phyloP scores from a whole-genome alignment of 2,888 invertebrate genomes.

The Andrena praecox region DNA sequence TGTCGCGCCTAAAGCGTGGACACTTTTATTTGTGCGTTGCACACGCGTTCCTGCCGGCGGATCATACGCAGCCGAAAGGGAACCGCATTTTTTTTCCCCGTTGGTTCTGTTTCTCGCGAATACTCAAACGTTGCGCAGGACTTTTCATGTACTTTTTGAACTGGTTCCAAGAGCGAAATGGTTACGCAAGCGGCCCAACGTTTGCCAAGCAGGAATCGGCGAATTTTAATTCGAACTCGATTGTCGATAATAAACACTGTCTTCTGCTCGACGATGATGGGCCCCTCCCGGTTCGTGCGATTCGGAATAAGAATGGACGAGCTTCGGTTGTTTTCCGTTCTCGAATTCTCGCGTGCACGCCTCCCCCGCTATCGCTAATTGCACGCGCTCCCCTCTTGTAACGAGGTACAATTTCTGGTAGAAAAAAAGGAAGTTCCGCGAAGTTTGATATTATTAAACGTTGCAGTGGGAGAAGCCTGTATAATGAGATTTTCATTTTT shows the following conservation, averaged over 20 bases:
- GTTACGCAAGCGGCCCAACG: slow-evolving; percentile 29
- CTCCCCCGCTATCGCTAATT: not conserved
- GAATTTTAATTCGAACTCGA: slow-evolving; percentile 28
- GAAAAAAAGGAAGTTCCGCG: not conserved
- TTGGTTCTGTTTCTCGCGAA: not conserved
- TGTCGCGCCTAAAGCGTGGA: slow-evolving; percentile 20
- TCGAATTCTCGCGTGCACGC: not conserved
- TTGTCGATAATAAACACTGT: not conserved
- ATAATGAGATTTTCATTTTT: slow-evolving; percentile 57
- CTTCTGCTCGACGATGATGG: not conserved
- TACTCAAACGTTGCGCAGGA: slow-evolving; percentile 2
- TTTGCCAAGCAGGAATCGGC: slow-evolving; percentile 25
- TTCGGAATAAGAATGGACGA: not conserved
- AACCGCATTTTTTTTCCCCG: not conserved
- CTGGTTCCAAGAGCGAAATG: slow-evolving; percentile 29
- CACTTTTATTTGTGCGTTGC: slow-evolving; percentile 26
- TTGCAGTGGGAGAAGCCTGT: slow-evolving; percentile 3
- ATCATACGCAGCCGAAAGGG: slow-evolving; percentile 16
- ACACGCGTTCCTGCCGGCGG: slow-evolving; percentile 4
- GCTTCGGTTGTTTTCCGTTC: not conserved
- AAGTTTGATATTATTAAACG: slow-evolving; percentile 55
- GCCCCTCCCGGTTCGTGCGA: too few species aligned
- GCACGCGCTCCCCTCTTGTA: not conserved
- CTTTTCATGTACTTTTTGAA: slow-evolving; percentile 49
- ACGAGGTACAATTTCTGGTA: slow-evolving; percentile 2